These are phyloP conservation scores for Dreissena polymorpha DNA, from an alignment of 1,140 invertebrate genomes.

Conservation along the genomic window DNA sequence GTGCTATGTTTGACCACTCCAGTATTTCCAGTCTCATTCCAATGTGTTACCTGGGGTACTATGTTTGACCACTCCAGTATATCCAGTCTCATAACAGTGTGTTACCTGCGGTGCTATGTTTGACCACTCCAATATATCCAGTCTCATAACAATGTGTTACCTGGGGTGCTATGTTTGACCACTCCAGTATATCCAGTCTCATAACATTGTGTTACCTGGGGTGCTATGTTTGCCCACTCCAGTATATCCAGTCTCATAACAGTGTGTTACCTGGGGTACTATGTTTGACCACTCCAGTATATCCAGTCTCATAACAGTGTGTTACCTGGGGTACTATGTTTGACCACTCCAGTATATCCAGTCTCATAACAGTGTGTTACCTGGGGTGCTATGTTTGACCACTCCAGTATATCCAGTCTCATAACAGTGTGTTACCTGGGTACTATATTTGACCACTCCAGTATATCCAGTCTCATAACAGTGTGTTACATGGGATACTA, in stretches of 20 bases:
- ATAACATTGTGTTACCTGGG: too few species aligned
- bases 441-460: conserved; percentile 78
- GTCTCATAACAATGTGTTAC: too few species aligned
- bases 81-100: conserved; percentile 81
- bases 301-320: conserved; percentile 81
- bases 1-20: conserved; percentile 79
- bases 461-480: conserved; percentile 81
- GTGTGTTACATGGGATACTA: too few species aligned
- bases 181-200: conserved; percentile 80
- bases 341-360: conserved; percentile 78
- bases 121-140: conserved; percentile 78
- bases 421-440: too few species aligned
- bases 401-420: conserved; percentile 80
- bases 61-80: conserved; percentile 78
- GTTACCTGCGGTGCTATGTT: too few species aligned
- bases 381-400: too few species aligned
- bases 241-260: conserved; percentile 80
- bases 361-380: too few species aligned
- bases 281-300: conserved; percentile 78
- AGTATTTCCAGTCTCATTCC: conserved; percentile 80
- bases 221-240: conserved; percentile 79
- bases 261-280: too few species aligned
- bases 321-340: too few species aligned
- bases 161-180: too few species aligned
- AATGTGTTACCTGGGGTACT: too few species aligned